Evolutionary conservation across 2,888 invertebrate genomes (phyloP).

Genomic region (Sarcophaga variegata): DNA sequence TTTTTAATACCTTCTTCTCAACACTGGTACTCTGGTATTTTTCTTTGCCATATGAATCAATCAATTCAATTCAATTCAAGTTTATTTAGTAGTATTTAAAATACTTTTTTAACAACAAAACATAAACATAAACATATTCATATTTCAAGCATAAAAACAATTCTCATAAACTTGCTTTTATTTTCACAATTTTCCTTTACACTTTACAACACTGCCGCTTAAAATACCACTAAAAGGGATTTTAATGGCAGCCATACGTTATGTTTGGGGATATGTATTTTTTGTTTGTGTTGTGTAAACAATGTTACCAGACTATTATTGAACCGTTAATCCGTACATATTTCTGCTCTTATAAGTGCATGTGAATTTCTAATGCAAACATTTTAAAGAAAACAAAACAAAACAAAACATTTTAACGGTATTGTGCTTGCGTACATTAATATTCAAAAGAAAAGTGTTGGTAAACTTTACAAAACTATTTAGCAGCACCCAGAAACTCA

Average conservation of each 20-base stretch:
- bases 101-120: too few species aligned
- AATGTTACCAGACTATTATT: background rate
- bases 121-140: too few species aligned
- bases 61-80: too few species aligned
- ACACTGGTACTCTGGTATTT: too few species aligned
- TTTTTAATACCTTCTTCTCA: too few species aligned
- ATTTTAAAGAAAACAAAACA: background rate
- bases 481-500: background rate
- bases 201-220: background rate
- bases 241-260: too few species aligned
- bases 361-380: background rate
- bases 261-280: too few species aligned
- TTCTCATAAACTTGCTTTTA: too few species aligned
- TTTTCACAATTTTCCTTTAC: background rate
- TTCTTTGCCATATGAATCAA: too few species aligned
- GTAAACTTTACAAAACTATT: constrained; percentile 3
- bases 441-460: constrained; percentile 3
- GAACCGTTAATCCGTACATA: too few species aligned
- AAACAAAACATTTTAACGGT: background rate
- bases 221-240: background rate
- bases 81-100: too few species aligned
- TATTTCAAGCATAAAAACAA: too few species aligned
- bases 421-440: background rate
- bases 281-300: background rate
- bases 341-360: background rate